Conservation (phyloP, 2,113 vertebrate species). For the Mesembrinibis cayennensis region DNA sequence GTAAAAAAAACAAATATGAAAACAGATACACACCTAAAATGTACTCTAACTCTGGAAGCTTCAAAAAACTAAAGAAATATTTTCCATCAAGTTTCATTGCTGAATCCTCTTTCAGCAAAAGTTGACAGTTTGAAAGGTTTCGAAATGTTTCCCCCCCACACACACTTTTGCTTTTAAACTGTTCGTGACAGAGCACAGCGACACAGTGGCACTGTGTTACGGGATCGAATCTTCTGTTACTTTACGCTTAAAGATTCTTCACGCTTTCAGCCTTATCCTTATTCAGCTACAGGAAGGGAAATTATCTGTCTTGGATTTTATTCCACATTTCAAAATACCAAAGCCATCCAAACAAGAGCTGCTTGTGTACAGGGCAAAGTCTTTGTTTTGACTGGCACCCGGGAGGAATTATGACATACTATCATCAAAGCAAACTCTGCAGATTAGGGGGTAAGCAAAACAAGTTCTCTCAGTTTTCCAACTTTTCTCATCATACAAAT, state of each 20-base stretch:
- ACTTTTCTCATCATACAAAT: neutral
- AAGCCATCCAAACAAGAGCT: constrained; percentile 54
- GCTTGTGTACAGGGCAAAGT: constrained; percentile 43
- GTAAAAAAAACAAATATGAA: neutral
- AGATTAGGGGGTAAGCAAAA: constrained; percentile 28
- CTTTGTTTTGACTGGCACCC: constrained; percentile 62
- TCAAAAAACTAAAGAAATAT: neutral
- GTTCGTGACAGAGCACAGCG: accelerated
- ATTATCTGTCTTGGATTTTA: constrained; percentile 30
- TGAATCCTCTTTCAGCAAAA: neutral
- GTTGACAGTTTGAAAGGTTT: neutral
- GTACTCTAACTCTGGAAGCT: neutral
- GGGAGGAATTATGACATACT: constrained; percentile 36
- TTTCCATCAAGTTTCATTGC: neutral
- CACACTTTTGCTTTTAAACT: neutral
- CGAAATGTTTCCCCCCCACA: no score
- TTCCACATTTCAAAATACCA: constrained; percentile 47
- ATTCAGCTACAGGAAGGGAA: neutral
- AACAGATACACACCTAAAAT: neutral
- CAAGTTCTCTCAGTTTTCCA: constrained; percentile 25
- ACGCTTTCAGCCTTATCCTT: constrained; percentile 8
- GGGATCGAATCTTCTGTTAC: neutral
- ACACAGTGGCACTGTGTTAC: neutral
- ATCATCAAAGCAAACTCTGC: constrained; percentile 51
- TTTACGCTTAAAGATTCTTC: neutral